Base-by-base conservation (phyloP, 2,888 invertebrate genomes). In the Flexamia atlantica region DNA sequence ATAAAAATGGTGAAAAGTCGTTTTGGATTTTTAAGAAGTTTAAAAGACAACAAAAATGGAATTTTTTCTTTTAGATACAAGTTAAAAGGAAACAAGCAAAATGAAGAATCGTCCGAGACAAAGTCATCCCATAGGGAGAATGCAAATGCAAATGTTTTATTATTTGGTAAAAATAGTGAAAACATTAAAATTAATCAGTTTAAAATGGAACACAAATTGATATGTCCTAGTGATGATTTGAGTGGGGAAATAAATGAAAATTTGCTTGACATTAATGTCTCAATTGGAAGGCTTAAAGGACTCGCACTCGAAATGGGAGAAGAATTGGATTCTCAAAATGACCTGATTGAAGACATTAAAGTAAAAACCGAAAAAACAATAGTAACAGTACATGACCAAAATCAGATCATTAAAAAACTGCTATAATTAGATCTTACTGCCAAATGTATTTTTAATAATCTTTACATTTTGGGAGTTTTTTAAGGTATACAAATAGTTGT, bases 261-360 rank as follows among this genome's bases (percentile, higher is more conserved):
- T 53, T 53, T 53, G 23, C 20, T 23, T 23, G 23, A 53, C 10
- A 53, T 53, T 23, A 53, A 14, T 10, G 20, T 23, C 2, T 20
- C 20, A 23, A 53, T 53, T 23, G 10, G 23, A 23, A 53, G 53
- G 20, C 53, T 53, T 5, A 53, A 53, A 53, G 53, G 53, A 9
- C 14, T 53, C 14, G 53, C 53, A 23, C 53, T 53, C 23, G 53
- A 53, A 53, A 12, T 53, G 23, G 53, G 53, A 23, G 10, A 53
- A 53, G 53, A 53, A 53, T 10, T 53, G 20, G 53, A 53, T 23
- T 53, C 53, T 10, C 53, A 53, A 53, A 53, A 53, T 23, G 53
- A 23, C 23, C 23, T 53, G 14, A 53, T 53, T 53, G 53, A 53
- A 53, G 20, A 53, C 9, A 53, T 53, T 53, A 53, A 4, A 20